phyloP scores from a whole-genome alignment of 2,888 invertebrate species.

The Andrena marginata region DNA sequence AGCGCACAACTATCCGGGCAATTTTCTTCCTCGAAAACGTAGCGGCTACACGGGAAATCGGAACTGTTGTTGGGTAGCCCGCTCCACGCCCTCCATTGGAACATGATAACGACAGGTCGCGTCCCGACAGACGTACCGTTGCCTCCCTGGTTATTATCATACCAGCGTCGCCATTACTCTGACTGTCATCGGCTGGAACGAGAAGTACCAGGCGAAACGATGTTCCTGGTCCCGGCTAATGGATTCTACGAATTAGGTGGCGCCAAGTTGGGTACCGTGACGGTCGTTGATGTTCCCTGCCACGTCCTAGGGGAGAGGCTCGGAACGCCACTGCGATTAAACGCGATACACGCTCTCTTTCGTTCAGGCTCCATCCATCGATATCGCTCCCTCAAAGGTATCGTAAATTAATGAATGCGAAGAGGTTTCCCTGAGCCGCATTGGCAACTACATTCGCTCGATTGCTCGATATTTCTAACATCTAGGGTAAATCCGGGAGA shows the following conservation, averaged over 20 bases:
- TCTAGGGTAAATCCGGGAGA: too few species aligned
- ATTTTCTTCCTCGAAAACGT: neutral
- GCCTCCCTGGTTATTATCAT: constrained; percentile 47
- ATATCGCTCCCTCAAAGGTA: too few species aligned
- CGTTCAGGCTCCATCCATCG: neutral
- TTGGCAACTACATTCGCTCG: too few species aligned
- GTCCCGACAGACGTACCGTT: neutral
- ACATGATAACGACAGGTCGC: constrained; percentile 16
- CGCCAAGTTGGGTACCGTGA: constrained; percentile 15
- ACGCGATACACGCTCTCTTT: constrained; percentile 27
- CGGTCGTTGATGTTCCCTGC: neutral
- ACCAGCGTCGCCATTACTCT: constrained; percentile 57
- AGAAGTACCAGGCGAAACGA: constrained; percentile 35
- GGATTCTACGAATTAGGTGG: constrained; percentile 65
- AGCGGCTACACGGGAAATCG: neutral
- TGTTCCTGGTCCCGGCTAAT: constrained; percentile 56
- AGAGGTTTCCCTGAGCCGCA: too few species aligned
- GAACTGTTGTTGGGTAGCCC: neutral
- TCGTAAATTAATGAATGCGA: too few species aligned
- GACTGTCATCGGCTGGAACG: constrained; percentile 38
- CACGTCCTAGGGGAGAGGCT: neutral
- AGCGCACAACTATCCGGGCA: neutral
- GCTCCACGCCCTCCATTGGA: neutral
- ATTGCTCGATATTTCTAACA: too few species aligned
- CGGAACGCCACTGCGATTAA: constrained; percentile 41